phyloP scores from a whole-genome alignment of 2,113 vertebrate species.

The Cariama cristata region DNA sequence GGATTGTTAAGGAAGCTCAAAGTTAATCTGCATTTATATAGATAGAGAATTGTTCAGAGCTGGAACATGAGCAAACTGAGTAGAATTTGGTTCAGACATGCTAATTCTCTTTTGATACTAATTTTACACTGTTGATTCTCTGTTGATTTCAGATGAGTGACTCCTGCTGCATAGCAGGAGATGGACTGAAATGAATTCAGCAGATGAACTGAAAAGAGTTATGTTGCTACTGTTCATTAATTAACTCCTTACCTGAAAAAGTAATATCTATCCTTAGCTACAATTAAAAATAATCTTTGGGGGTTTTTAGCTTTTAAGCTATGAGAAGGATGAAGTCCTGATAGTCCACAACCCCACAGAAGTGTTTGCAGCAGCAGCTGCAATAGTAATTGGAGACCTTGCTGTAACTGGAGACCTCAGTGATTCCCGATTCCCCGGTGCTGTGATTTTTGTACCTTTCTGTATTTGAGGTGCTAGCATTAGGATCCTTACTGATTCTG shows the following conservation, averaged over 20 bases:
- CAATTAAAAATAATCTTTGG: not conserved
- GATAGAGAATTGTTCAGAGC: not conserved
- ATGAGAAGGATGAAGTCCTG: not conserved
- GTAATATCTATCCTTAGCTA: not conserved
- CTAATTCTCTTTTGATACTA: not conserved
- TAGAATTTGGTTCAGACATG: not conserved
- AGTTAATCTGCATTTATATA: constrained; percentile 31
- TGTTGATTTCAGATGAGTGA: not conserved
- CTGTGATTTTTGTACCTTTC: not conserved
- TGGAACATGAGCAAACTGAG: not conserved
- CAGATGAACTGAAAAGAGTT: not conserved
- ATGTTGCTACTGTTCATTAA: not conserved
- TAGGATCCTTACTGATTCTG: not conserved
- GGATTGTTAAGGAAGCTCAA: not conserved
- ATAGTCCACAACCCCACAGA: not conserved
- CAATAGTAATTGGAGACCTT: not conserved
- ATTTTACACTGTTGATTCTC: not conserved
- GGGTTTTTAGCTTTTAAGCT: not conserved
- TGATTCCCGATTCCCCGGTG: fast-evolving
- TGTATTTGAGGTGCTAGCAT: not conserved
- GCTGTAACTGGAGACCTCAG: not conserved
- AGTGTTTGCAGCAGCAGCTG: not conserved
- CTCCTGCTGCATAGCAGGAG: not conserved
- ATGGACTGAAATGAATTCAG: not conserved
- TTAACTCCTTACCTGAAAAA: not conserved